Conservation (phyloP, 2,797 vertebrate genomes). For the Siniperca scherzeri region DNA sequence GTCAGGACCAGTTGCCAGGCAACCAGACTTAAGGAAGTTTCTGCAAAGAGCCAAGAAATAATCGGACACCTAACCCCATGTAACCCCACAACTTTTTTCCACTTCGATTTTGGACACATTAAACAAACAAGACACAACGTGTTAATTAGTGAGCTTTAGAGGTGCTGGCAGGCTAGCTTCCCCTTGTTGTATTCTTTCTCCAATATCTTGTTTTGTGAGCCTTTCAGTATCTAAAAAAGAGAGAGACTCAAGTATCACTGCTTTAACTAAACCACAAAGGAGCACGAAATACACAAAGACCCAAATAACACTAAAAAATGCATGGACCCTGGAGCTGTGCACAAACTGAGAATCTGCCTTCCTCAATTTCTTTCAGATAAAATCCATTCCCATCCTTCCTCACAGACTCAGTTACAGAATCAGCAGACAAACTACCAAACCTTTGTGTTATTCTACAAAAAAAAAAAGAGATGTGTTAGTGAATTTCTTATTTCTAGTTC, state of each 20-base stretch:
- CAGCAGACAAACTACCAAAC: neutral
- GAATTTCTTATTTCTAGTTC: neutral
- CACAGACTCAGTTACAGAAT: conserved; percentile 11
- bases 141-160: neutral
- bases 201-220: conserved; percentile 28
- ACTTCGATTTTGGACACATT: too few relatives aligned
- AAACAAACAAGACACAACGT: too few relatives aligned
- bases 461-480: neutral
- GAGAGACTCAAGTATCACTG: conserved; percentile 19
- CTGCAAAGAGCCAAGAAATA: too few relatives aligned
- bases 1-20: too few relatives aligned
- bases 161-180: too few relatives aligned
- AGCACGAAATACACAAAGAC: conserved; percentile 43
- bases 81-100: too few relatives aligned
- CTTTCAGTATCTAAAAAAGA: conserved; percentile 10
- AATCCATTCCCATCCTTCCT: conserved; percentile 12
- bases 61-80: too few relatives aligned
- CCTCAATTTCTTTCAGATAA: conserved; percentile 34
- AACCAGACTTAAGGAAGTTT: too few relatives aligned
- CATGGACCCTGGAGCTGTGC: conserved; percentile 58
- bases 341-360: conserved; percentile 41
- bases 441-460: neutral
- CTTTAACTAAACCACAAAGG: conserved; percentile 51
- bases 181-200: neutral
- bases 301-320: conserved; percentile 63